Percentiles rank a stretch among this genome's conserved stretches.
Conservation (phyloP, 2,888 invertebrate species). For the Oscheius sp. region DNA sequence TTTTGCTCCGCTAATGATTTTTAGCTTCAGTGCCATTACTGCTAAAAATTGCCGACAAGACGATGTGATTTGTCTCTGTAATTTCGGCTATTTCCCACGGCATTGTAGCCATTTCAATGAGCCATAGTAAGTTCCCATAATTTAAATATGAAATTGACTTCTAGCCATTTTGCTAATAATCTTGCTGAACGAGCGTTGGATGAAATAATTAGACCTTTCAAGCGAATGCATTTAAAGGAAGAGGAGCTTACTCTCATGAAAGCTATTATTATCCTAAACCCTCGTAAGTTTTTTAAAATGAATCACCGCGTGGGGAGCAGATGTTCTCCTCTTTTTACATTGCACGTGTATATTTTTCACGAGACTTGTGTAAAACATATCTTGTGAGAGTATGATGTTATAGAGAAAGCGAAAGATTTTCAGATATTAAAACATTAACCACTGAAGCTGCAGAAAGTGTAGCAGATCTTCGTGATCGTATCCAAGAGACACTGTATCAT, state of each 20-base stretch:
- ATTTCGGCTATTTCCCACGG: conserved; percentile 62
- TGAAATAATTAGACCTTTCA: conserved; percentile 65
- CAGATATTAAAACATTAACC: conserved; percentile 61
- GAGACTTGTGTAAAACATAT: no score
- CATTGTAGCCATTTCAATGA: conserved; percentile 57
- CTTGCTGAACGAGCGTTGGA: conserved; percentile 64
- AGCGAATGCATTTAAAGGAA: conserved; percentile 64
- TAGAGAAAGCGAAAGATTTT: conserved; percentile 12
- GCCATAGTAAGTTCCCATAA: conserved; percentile 53
- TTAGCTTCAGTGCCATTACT: conserved; percentile 37
- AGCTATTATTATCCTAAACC: conserved; percentile 67
- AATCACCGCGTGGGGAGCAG: background rate
- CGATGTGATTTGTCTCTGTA: conserved; percentile 63
- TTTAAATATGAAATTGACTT: conserved; percentile 12
- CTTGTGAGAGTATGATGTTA: no score
- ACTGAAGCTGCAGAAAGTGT: conserved; percentile 65
- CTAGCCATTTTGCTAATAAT: conserved; percentile 67
- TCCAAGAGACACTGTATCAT: conserved; percentile 66
- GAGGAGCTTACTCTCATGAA: conserved; percentile 66
- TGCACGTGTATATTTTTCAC: no score
- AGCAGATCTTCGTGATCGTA: conserved; percentile 66
- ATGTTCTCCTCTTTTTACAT: no score
- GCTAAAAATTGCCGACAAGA: conserved; percentile 42
- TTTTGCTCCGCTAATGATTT: conserved; percentile 66
- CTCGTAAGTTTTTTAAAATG: conserved; percentile 44